These are phyloP conservation scores for Stictonetta naevosa DNA, from an alignment of 2,113 vertebrate genomes.

Conservation along the genomic window DNA sequence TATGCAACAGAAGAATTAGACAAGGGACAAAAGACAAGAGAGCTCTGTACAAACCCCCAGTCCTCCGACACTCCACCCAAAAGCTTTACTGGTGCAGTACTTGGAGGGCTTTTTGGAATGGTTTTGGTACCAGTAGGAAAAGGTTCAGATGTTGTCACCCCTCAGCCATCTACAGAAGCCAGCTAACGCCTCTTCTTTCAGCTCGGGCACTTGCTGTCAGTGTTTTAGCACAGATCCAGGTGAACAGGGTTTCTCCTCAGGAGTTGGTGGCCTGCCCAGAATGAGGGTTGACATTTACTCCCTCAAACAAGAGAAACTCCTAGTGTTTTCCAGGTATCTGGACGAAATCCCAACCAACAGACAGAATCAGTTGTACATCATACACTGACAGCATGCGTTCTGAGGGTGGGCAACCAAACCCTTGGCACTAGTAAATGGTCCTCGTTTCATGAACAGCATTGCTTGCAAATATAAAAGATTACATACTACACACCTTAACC, in stretches of 20 bases:
- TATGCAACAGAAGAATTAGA: not conserved
- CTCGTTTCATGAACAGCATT: not conserved
- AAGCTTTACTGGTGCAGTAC: not conserved
- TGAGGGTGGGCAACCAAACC: not conserved
- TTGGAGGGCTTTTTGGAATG: not conserved
- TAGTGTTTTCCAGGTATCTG: not conserved
- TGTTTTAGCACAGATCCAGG: not conserved
- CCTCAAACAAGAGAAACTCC: not conserved
- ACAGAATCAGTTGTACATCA: not conserved
- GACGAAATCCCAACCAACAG: not conserved
- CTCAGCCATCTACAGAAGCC: not conserved
- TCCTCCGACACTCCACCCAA: not conserved
- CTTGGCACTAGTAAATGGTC: not conserved
- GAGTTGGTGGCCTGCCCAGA: constrained; percentile 46
- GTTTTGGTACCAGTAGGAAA: not conserved
- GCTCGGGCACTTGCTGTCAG: constrained; percentile 5
- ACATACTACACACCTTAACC: not conserved
- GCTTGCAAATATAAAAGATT: not conserved
- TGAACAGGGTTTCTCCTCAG: not conserved
- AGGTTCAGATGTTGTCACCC: not conserved
- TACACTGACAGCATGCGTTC: rapidly evolving
- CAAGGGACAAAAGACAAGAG: not conserved
- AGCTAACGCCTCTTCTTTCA: constrained; percentile 3
- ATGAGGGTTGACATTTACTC: not conserved
- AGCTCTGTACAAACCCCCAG: not conserved